Percentiles rank a stretch among this genome's conserved stretches.
Evolutionary conservation across 2,797 vertebrate genomes (phyloP).

Genomic region (Rhinophrynus dorsalis): DNA sequence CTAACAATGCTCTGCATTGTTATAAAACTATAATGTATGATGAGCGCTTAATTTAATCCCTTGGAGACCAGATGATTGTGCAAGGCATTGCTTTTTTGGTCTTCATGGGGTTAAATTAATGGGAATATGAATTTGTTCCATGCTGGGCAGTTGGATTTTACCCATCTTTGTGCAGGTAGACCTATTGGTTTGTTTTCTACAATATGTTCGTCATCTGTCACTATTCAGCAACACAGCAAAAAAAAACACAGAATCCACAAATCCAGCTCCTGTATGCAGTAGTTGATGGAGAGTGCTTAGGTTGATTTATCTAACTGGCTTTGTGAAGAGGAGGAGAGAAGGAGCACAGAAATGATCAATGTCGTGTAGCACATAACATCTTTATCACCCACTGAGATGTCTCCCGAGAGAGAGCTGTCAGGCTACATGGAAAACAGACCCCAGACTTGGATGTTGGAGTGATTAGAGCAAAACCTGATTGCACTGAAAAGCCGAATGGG

Average conservation of each 20-base stretch:
- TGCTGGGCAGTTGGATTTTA: too few relatives aligned
- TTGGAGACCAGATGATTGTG: too few relatives aligned
- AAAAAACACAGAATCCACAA: background rate
- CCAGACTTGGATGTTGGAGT: background rate
- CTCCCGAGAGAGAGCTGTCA: background rate
- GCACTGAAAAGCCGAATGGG: background rate
- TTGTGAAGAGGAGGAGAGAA: background rate
- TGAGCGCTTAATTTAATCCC: too few relatives aligned
- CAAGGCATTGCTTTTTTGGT: too few relatives aligned
- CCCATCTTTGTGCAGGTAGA: too few relatives aligned
- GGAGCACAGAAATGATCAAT: background rate
- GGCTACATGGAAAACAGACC: background rate
- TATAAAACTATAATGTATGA: too few relatives aligned
- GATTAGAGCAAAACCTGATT: background rate
- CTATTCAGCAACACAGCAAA: background rate
- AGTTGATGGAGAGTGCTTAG: background rate
- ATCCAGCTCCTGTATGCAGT: background rate
- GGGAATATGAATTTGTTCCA: too few relatives aligned
- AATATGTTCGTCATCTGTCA: background rate
- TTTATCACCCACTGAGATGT: constrained; percentile 1
- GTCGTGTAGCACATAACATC: background rate
- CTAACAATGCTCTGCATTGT: too few relatives aligned
- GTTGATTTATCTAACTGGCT: background rate
- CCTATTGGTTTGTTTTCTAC: background rate
- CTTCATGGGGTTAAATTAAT: too few relatives aligned